Conservation (phyloP, 2,888 invertebrate genomes). For the Sicus ferrugineus region DNA sequence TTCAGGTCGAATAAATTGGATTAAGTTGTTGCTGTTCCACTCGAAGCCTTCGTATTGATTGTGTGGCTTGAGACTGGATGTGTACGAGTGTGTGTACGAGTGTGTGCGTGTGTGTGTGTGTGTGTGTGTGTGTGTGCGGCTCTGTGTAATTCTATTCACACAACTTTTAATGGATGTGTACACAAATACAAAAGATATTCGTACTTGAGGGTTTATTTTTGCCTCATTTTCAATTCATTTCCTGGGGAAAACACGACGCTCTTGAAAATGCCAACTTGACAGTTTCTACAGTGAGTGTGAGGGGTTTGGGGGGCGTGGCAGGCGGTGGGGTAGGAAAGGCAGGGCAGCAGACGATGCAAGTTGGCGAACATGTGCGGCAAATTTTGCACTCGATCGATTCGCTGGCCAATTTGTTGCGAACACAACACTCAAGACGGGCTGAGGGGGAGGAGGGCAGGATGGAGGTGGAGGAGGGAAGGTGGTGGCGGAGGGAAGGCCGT, state of each 20-base stretch:
- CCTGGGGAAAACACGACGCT: not conserved
- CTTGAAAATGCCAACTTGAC: constrained; percentile 3
- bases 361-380: not conserved
- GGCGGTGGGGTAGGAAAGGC: not conserved
- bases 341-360: not conserved
- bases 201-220: not conserved
- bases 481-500: too few relatives aligned
- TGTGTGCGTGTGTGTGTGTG: not conserved
- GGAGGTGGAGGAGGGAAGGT: too few relatives aligned
- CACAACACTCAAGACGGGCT: too few relatives aligned
- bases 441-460: too few relatives aligned
- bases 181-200: too few relatives aligned
- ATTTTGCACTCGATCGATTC: not conserved
- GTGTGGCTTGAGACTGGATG: constrained; percentile 9
- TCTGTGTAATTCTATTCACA: too few relatives aligned
- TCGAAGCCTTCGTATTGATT: constrained; percentile 26
- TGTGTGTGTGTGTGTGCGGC: not conserved
- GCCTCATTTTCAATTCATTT: constrained; percentile 3
- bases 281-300: not conserved
- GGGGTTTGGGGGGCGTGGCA: too few relatives aligned
- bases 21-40: constrained; percentile 23
- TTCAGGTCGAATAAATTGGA: constrained; percentile 11
- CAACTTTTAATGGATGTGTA: too few relatives aligned
- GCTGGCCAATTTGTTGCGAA: not conserved
- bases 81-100: not conserved